Base-by-base conservation (phyloP, 2,888 invertebrate genomes). In the Spisula subtruncata region DNA sequence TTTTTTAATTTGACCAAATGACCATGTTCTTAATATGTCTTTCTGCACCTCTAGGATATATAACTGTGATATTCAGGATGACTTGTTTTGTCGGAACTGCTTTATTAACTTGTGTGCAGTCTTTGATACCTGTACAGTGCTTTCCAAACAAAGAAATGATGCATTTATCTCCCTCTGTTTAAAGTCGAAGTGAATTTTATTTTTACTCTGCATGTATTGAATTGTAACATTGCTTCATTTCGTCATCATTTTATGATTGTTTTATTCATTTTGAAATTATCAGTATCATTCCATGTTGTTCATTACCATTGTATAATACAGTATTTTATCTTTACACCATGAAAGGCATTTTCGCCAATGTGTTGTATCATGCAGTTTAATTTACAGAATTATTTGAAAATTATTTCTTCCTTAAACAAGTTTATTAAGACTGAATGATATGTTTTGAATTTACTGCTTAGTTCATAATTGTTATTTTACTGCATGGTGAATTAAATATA, bases 61-160 rank as follows among this genome's bases (percentile, higher is more conserved):
- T 51, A 14, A 12, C 51, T n/a, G n/a, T 66, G 8, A 75, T 75
- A 35, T 14, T 75, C 35, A 75, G 75, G 35, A 32, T n/a, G 8
- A 35, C 16, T 0, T 75, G 32, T 32, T 14, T 25, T 51, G 51
- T 51, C 14, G n/a, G 25, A n/a, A 60, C 25, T 75, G 75, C 75
- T 75, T 75, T 16, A 18, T 14, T 75, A 18, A 75, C 32, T 35
- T 2, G 14, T 18, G 29, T 51, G 66, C 6, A 54, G 35, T 51
- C 85, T 85, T 25, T 86, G 86, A 66, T 86, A 83, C 84, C 86
- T 89, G 29, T 89, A 89, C 89, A 89, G 89, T 89, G 89, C 89
- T 89, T 86, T 75, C 35, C 75, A 35, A 75, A 66, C 60, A 25
- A n/a, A 10, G 25, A 66, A 66, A 66, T 6, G 0, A 60, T 8